phyloP scores from a whole-genome alignment of 2,113 vertebrate genomes.

The Pituophis catenifer region DNA sequence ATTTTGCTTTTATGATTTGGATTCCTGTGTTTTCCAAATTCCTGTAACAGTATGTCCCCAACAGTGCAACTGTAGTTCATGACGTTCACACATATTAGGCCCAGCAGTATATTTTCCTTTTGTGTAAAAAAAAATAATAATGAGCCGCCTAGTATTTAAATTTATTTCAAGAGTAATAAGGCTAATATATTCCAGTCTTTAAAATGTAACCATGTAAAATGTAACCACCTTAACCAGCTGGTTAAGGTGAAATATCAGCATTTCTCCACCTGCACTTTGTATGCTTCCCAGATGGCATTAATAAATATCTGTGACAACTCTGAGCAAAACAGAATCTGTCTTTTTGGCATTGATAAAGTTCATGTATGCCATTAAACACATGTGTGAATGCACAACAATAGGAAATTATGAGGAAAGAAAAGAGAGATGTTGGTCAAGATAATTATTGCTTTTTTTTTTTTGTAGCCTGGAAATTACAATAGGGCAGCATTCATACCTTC shows the following conservation, averaged over 20 bases:
- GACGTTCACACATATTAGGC: not conserved
- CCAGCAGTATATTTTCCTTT: slow-evolving; percentile 14
- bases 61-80: not conserved
- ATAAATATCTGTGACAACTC: slow-evolving; percentile 11
- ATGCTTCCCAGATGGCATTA: slow-evolving; percentile 6
- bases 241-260: not conserved
- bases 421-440: not conserved
- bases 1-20: not conserved
- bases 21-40: not conserved
- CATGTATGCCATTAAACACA: not conserved
- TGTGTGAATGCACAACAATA: not conserved
- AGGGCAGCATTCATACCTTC: not conserved
- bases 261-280: not conserved
- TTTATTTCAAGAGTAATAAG: slow-evolving; percentile 24
- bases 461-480: not conserved
- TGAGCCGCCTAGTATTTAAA: slow-evolving; percentile 31
- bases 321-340: not conserved
- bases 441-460: not conserved
- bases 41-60: not conserved
- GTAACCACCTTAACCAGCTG: not conserved
- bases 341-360: not conserved
- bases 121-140: not conserved
- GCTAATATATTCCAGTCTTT: not conserved
- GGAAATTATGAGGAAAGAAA: not conserved
- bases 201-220: not conserved